Conservation (phyloP, 35 echinoderm and acorn worm species). For the Acanthaster planci region DNA sequence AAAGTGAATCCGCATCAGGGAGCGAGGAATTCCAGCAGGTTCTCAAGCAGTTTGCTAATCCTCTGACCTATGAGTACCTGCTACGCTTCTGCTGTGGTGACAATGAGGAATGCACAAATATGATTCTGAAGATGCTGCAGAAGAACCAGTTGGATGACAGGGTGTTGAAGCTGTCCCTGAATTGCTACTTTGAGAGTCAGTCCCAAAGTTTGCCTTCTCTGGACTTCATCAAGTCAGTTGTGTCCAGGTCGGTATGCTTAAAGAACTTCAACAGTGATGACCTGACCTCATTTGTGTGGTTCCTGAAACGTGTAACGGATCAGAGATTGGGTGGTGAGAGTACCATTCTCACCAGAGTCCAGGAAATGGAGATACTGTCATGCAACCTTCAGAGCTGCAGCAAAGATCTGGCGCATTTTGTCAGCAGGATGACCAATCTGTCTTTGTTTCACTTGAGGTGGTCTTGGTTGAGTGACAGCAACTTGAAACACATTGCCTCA, state of each 20-base stretch:
- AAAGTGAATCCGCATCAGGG: neutral
- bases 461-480: too few species aligned
- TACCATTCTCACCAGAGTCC: too few species aligned
- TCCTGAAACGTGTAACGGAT: too few species aligned
- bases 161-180: neutral
- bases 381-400: too few species aligned
- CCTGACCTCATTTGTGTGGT: too few species aligned
- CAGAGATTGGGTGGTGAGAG: too few species aligned
- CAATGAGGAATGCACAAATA: neutral
- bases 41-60: neutral
- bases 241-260: neutral
- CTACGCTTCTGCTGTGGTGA: neutral
- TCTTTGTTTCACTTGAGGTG: too few species aligned
- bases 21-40: neutral
- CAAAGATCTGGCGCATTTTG: too few species aligned
- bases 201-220: neutral
- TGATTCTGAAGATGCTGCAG: neutral
- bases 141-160: neutral
- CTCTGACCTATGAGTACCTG: neutral
- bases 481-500: too few species aligned
- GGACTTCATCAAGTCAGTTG: neutral
- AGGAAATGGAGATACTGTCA: too few species aligned
- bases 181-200: slow-evolving; percentile 21
- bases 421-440: too few species aligned
- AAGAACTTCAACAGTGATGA: too few species aligned